Base-by-base conservation (phyloP, 92 coral and sea anemone genomes). In the Paramuricea clavata region DNA sequence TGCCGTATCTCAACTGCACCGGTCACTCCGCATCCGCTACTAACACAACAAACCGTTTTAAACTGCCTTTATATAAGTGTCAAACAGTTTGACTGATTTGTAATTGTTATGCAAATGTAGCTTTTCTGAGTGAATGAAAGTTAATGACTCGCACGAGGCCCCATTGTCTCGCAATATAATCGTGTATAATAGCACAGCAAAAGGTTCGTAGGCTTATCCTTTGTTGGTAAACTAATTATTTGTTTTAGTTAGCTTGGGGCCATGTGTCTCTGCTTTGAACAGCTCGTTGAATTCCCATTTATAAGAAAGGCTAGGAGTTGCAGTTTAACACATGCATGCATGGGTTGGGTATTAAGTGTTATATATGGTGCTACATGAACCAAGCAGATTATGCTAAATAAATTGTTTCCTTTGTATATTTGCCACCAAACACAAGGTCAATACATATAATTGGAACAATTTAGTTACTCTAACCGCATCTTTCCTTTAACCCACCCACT, bases 51-150 rank as follows among this genome's bases (percentile, higher is more conserved):
- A 42, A 13, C 50, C 44, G 52, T 35, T 56, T 43, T 59, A 33
- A 78, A 78, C 32, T 5, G 36, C 34, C 32, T 79, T 79, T 79
- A 79, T 76, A 52, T 59, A 12, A 52, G 84, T 47, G 49, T 21
- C 57, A 42, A 27, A 59, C 31, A 11, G 3, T 41, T 42, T 25
- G 67, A 35, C 19, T 12, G 33, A 23, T 61, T 35, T 61, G 84
- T 33, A 59, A 79, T 79, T 79, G 73, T 79, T 79, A 79, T 79
- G 84, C 84, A 59, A 79, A 79, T 79, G 34, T 16, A 8, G 27
- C 78, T 21, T 50, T 50, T 2, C 31, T 49, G 35, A 28, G 2
- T 49, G 35, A 49, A 28, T 33, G 41, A 49, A 25, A 76, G 47
- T 49, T 49, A 52, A 34, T 56, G 28, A 36, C 17, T 60, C 44